These are phyloP conservation scores for Acipenser oxyrinchus DNA, from an alignment of 2,797 vertebrate genomes.

Conservation along the genomic window DNA sequence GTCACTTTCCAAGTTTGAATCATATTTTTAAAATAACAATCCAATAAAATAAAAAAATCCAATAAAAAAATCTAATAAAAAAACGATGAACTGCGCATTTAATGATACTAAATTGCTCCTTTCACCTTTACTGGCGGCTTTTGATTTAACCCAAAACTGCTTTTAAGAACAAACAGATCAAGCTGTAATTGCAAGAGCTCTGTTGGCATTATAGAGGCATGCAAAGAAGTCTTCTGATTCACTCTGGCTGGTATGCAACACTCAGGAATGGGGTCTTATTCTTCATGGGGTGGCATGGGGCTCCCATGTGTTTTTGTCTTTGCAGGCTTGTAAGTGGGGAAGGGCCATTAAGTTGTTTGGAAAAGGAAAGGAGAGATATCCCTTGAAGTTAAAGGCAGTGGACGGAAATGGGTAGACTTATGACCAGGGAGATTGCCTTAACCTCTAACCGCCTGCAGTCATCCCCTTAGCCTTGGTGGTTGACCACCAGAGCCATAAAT, in stretches of 20 bases:
- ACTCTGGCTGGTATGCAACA: neutral
- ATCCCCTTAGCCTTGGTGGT: constrained; percentile 48
- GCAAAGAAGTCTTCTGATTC: too few species aligned
- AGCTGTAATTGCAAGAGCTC: too few species aligned
- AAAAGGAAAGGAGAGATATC: constrained; percentile 56
- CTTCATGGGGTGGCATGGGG: constrained; percentile 9
- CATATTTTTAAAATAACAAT: too few species aligned
- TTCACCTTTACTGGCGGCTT: too few species aligned
- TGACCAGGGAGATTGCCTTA: constrained; percentile 35
- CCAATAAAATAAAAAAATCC: too few species aligned
- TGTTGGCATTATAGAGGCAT: too few species aligned
- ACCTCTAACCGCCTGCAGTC: constrained; percentile 30
- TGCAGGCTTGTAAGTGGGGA: constrained; percentile 30
- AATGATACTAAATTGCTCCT: too few species aligned
- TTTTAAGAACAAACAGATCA: too few species aligned
- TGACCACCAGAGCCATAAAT: constrained; percentile 42
- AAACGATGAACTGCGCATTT: too few species aligned
- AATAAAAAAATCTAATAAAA: too few species aligned
- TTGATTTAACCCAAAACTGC: too few species aligned
- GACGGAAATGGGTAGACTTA: constrained; percentile 72
- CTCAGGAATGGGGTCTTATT: constrained; percentile 19
- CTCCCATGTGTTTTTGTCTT: neutral
- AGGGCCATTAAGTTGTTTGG: constrained; percentile 57
- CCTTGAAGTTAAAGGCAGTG: constrained; percentile 64
- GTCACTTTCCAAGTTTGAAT: too few species aligned